A percentile compares a stretch with the other conserved stretches of the same genome.
Evolutionary conservation across 1,140 invertebrate genomes (phyloP).

Genomic region (Drosophila parabipectinata): DNA sequence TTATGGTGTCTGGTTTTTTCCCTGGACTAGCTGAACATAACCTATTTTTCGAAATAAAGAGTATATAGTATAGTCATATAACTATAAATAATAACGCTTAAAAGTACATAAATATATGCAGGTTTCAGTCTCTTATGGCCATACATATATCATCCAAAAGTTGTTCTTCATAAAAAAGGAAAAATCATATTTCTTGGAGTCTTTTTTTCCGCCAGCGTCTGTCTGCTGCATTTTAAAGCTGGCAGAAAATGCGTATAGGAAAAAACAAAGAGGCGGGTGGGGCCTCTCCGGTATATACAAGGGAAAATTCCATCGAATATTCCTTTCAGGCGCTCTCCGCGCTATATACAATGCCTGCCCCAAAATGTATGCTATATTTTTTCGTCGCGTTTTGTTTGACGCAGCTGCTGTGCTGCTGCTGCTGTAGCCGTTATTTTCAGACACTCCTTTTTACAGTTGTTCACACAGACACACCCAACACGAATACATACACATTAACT

Average conservation of each 20-base stretch:
- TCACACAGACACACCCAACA: constrained; percentile 44
- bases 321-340: constrained; percentile 11
- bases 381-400: constrained; percentile 47
- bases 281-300: constrained; percentile 1
- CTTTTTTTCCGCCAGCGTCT: constrained; percentile 16
- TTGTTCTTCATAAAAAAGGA: constrained; percentile 36
- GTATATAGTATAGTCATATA: background rate
- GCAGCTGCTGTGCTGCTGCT: constrained; percentile 45
- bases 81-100: background rate
- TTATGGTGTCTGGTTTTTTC: constrained; percentile 9
- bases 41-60: constrained; percentile 18
- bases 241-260: constrained; percentile 7
- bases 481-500: constrained; percentile 2
- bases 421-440: constrained; percentile 58
- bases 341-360: constrained; percentile 42
- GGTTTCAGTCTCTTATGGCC: background rate
- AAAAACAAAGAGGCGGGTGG: background rate
- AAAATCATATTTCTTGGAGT: constrained; percentile 23
- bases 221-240: constrained; percentile 50
- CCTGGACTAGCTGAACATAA: constrained; percentile 24
- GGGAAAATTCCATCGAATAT: constrained; percentile 13
- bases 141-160: background rate
- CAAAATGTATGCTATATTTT: constrained; percentile 74
- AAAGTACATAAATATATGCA: background rate
- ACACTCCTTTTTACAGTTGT: constrained; percentile 73